Evolutionary conservation across 1,140 invertebrate genomes (phyloP).

Genomic region (Cotesia typhae): DNA sequence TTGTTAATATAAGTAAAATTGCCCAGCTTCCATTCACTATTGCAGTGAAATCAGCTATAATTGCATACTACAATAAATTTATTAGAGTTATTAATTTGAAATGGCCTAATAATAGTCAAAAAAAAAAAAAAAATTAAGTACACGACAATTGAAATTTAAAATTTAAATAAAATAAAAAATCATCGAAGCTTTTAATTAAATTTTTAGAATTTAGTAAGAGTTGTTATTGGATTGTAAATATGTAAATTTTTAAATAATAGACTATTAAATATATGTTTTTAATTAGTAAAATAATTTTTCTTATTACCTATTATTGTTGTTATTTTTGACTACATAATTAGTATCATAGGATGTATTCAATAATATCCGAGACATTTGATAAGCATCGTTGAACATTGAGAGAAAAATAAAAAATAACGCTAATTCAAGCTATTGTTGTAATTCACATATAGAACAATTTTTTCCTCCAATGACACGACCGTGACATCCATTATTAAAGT

Average conservation of each 20-base stretch:
- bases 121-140: constrained; percentile 15
- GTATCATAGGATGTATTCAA: neutral
- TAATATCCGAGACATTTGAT: neutral
- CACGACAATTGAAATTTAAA: constrained; percentile 2
- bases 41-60: neutral
- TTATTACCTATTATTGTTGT: neutral
- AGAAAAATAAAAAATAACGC: constrained; percentile 1
- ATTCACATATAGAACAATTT: constrained; percentile 12
- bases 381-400: neutral
- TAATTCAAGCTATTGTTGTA: neutral
- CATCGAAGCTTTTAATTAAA: constrained; percentile 5
- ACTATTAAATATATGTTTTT: constrained; percentile 35
- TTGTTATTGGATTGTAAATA: constrained; percentile 36
- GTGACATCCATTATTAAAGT: constrained; percentile 14
- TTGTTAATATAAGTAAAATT: too few species aligned
- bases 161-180: neutral
- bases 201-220: constrained; percentile 16
- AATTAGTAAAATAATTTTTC: constrained; percentile 14
- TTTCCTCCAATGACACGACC: neutral
- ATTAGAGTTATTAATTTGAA: neutral
- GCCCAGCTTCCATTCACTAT: constrained; percentile 1
- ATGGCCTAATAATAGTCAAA: constrained; percentile 12
- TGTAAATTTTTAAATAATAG: constrained; percentile 23
- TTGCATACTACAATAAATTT: neutral
- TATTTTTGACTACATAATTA: too few species aligned